These are phyloP conservation scores for Ahaetulla prasina DNA, from an alignment of 2,113 vertebrate genomes.

Conservation along the genomic window DNA sequence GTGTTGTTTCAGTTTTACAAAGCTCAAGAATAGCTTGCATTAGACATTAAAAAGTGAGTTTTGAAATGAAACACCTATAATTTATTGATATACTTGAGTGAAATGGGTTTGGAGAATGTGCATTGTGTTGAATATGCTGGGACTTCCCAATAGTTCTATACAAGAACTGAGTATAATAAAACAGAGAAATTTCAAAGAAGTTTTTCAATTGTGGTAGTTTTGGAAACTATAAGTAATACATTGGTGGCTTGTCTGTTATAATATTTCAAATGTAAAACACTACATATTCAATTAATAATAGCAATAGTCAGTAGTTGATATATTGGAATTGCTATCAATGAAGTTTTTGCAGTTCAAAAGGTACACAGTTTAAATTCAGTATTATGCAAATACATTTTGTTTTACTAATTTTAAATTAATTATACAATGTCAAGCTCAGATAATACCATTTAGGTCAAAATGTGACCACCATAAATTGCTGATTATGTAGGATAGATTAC, in stretches of 20 bases:
- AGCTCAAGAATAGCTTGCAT: background rate
- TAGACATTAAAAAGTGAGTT: background rate
- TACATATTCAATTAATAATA: background rate
- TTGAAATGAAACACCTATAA: background rate
- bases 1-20: background rate
- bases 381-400: background rate
- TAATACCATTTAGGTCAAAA: background rate
- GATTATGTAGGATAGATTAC: background rate
- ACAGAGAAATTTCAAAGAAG: background rate
- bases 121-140: background rate
- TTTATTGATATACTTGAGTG: background rate
- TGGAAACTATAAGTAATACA: background rate
- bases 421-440: background rate
- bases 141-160: constrained; percentile 19
- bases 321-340: background rate
- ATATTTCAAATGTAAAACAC: background rate
- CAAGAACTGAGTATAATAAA: constrained; percentile 4
- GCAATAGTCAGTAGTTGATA: background rate
- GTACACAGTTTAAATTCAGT: background rate
- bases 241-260: background rate
- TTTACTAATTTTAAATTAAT: background rate
- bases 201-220: background rate
- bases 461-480: background rate
- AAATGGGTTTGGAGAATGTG: background rate
- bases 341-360: background rate